Evolutionary conservation across 2,113 vertebrate genomes (phyloP).

Genomic region (Tringa solitaria): DNA sequence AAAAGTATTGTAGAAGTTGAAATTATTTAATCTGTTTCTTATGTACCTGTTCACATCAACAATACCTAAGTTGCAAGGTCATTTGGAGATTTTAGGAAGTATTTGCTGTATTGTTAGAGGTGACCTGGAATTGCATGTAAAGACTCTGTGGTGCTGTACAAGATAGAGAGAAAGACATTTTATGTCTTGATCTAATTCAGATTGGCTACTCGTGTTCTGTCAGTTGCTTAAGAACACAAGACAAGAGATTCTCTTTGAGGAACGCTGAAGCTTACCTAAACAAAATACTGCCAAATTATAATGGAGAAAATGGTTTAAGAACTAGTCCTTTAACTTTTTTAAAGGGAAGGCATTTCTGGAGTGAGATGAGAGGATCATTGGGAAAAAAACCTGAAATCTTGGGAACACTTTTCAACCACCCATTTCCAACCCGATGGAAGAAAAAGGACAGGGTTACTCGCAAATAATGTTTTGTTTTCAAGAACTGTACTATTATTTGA

Average conservation of each 20-base stretch:
- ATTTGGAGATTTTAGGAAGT: background rate
- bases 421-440: background rate
- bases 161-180: background rate
- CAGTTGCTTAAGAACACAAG: background rate
- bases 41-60: fast-evolving
- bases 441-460: background rate
- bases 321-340: background rate
- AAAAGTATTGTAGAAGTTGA: background rate
- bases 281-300: background rate
- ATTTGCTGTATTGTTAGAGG: background rate
- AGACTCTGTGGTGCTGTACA: background rate
- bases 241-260: background rate
- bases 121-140: background rate
- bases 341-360: background rate
- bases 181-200: background rate
- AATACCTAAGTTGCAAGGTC: background rate
- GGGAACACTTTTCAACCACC: background rate
- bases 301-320: background rate
- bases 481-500: background rate
- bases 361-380: background rate
- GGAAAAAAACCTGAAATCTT: background rate
- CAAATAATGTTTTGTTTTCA: background rate
- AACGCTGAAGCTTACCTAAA: background rate
- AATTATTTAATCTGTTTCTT: background rate
- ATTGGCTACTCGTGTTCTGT: background rate